Evolutionary conservation across 2,888 invertebrate genomes (phyloP).

Genomic region (Antheraea assamensis): DNA sequence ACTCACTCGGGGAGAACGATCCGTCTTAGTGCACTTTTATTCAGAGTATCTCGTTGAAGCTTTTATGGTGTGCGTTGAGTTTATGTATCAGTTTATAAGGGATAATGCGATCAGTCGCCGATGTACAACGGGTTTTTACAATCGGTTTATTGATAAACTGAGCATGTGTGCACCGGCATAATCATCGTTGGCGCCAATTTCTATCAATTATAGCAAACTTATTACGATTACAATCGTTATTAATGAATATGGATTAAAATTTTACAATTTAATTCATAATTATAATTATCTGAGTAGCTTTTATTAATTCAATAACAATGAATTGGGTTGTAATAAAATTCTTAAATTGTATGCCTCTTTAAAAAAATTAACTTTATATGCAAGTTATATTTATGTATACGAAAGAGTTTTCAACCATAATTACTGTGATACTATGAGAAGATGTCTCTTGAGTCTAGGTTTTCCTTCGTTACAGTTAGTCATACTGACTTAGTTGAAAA

Average conservation of each 20-base stretch:
- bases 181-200: slow-evolving; percentile 41
- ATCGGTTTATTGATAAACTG: slow-evolving; percentile 43
- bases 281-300: neutral
- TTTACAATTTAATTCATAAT: neutral
- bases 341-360: no score
- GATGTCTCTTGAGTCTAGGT: no score
- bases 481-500: no score
- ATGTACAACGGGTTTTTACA: slow-evolving; percentile 40
- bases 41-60: slow-evolving; percentile 29
- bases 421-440: no score
- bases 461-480: no score
- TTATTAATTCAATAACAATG: no score
- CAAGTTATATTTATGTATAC: no score
- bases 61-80: slow-evolving; percentile 36
- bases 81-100: slow-evolving; percentile 33
- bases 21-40: slow-evolving; percentile 27
- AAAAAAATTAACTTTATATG: no score
- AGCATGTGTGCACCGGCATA: slow-evolving; percentile 43
- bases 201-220: slow-evolving; percentile 15
- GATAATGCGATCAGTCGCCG: slow-evolving; percentile 38
- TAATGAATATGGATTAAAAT: neutral
- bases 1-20: slow-evolving; percentile 25
- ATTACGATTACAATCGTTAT: slow-evolving; percentile 14
- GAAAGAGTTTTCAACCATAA: no score
- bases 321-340: no score